phyloP scores from a whole-genome alignment of 2,797 vertebrate genomes.

The Emydoidea blandingii region DNA sequence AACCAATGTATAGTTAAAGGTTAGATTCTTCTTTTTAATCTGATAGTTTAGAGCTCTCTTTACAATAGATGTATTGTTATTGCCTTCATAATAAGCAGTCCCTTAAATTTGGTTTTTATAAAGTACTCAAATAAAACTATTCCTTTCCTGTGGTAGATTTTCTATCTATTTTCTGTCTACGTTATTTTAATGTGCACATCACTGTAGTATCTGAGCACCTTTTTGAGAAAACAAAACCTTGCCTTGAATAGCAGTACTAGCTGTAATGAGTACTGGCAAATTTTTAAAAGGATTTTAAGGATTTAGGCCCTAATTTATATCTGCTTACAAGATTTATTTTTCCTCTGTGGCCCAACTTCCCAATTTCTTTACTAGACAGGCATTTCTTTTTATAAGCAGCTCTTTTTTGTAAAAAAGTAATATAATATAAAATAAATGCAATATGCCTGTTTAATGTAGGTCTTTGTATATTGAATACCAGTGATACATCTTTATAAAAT shows the following conservation, averaged over 20 bases:
- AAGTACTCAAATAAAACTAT: not conserved
- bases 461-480: conserved; percentile 37
- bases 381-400: not conserved
- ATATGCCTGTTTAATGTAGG: conserved; percentile 41
- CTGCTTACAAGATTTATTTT: not conserved
- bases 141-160: not conserved
- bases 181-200: not conserved
- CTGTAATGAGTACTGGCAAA: not conserved
- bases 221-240: conserved; percentile 23
- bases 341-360: conserved; percentile 1
- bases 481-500: conserved; percentile 57
- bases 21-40: conserved; percentile 16
- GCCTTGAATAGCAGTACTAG: conserved; percentile 25
- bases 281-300: not conserved
- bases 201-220: conserved; percentile 13
- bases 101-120: conserved; percentile 6
- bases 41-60: not conserved
- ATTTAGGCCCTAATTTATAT: not conserved
- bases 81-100: conserved; percentile 14
- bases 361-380: not conserved
- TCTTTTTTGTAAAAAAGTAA: conserved; percentile 50
- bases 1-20: not conserved
- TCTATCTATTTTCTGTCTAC: conserved; percentile 3
- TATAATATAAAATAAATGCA: conserved; percentile 40
- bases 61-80: not conserved